Evolutionary conservation across 2,888 invertebrate genomes (phyloP), one percentile per base, ranked within the genome.

Genomic region (Tenthredo notha): DNA sequence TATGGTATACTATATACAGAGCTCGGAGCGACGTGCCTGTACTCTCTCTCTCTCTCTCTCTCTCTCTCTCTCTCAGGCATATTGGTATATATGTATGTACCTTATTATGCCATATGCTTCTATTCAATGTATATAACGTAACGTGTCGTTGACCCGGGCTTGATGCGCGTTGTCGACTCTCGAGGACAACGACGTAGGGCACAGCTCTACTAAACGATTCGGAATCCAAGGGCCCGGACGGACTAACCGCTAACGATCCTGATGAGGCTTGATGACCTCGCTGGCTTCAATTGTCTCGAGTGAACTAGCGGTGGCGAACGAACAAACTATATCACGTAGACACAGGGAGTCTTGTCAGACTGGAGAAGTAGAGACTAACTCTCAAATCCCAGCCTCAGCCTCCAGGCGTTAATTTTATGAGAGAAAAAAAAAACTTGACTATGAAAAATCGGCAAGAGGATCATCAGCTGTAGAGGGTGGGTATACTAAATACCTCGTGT

Each of bases 251-350:
- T 88, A 88, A 88, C 87, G 87, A 88, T 87, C 88, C 87, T 88
- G 87, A 88, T 88, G 87, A 88, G 86, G 87, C 88, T 87, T 88
- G 88, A 88, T 88, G 88, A 82, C 82, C 70, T 54, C 80, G 70
- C 82, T 82, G 82, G 37, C 85, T 70, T 37, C 82, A 85, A 85
- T 89, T 89, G 89, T 89, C 89, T 89, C 89, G 88, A 90, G 90
- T 90, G 90, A 90, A 54, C 80, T 21, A 29, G 58, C 58, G 58
- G 18, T 58, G 61, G 37, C 40, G 61, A n/a, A 80, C 25, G 75
- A 80, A 61, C 50, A n/a, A 40, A 80, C 40, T 58, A 3, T 37
- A 40, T 10, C 1, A 40, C 43, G 10, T 40, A 12, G 1, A 72
- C 37, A 21, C 6, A 5, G 37, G n/a, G 72, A 9, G 21, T 54